Evolutionary conservation across 2,888 invertebrate genomes (phyloP).

Genomic region (Synergus laeviventris): DNA sequence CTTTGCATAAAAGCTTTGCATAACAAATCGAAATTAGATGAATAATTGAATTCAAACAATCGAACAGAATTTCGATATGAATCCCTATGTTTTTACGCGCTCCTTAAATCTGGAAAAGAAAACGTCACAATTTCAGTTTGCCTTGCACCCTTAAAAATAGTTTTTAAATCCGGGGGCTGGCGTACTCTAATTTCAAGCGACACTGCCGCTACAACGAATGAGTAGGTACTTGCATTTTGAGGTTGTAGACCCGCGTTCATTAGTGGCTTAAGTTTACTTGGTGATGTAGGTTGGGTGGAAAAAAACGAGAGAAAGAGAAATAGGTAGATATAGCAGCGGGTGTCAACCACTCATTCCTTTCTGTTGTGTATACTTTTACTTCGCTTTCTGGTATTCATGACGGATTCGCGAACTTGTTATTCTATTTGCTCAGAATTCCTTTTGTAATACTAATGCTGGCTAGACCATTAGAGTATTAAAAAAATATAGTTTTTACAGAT

Average conservation of each 20-base stretch:
- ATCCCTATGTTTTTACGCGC: neutral
- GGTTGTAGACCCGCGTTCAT: conserved; percentile 69
- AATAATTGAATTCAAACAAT: neutral
- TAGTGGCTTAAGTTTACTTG: conserved; percentile 69
- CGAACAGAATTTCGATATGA: neutral
- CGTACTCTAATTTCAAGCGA: conserved; percentile 32
- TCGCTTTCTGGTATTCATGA: neutral
- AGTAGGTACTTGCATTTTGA: conserved; percentile 66
- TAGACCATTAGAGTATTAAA: neutral
- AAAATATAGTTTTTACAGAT: neutral
- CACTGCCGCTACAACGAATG: conserved; percentile 55
- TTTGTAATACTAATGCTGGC: neutral
- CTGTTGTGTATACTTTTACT: neutral
- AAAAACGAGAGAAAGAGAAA: conserved; percentile 41
- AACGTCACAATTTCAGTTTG: conserved; percentile 8
- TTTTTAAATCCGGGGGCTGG: conserved; percentile 29
- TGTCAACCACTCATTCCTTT: conserved; percentile 26
- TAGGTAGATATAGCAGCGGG: conserved; percentile 21
- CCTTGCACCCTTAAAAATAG: conserved; percentile 29
- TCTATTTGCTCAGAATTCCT: neutral
- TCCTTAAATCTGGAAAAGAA: neutral
- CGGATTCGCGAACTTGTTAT: neutral
- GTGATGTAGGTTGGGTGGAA: conserved; percentile 49
- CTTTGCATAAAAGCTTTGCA: neutral
- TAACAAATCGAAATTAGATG: neutral